phyloP scores from a whole-genome alignment of 1,140 invertebrate species.

The Drosophila insularis region DNA sequence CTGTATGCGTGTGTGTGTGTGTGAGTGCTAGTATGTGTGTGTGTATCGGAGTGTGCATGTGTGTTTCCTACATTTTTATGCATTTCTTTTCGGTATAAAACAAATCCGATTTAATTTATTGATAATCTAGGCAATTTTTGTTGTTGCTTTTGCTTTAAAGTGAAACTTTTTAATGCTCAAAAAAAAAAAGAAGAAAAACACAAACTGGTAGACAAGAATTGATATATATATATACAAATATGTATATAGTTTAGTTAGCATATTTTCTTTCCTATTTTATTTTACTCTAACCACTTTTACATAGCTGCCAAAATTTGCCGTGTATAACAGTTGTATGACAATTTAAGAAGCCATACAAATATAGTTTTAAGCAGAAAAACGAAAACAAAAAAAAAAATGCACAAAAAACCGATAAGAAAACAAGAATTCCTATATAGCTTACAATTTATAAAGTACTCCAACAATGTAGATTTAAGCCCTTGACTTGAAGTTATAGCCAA shows the following conservation, averaged over 20 bases:
- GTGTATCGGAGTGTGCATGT: constrained; percentile 10
- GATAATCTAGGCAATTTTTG: constrained; percentile 40
- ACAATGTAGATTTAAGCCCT: background rate
- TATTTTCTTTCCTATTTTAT: background rate
- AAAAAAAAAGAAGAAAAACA: constrained; percentile 21
- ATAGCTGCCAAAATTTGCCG: constrained; percentile 51
- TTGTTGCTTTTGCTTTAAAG: constrained; percentile 63
- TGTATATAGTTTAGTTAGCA: background rate
- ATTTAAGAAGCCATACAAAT: background rate
- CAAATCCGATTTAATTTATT: constrained; percentile 12
- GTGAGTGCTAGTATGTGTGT: constrained; percentile 12
- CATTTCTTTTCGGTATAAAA: constrained; percentile 11
- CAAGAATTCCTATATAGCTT: constrained; percentile 5
- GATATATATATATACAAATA: constrained; percentile 21
- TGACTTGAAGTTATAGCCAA: constrained; percentile 10
- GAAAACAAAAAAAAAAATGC: too few relatives aligned
- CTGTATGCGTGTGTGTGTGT: constrained; percentile 13
- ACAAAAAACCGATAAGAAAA: background rate
- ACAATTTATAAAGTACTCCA: background rate
- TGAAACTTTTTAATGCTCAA: constrained; percentile 77
- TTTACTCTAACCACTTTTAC: background rate
- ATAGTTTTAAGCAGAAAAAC: constrained; percentile 1
- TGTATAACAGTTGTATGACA: constrained; percentile 29
- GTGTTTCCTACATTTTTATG: constrained; percentile 22
- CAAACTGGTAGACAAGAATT: constrained; percentile 36